These are phyloP conservation scores for Chauna torquata DNA, from an alignment of 2,113 vertebrate species.

Conservation along the genomic window DNA sequence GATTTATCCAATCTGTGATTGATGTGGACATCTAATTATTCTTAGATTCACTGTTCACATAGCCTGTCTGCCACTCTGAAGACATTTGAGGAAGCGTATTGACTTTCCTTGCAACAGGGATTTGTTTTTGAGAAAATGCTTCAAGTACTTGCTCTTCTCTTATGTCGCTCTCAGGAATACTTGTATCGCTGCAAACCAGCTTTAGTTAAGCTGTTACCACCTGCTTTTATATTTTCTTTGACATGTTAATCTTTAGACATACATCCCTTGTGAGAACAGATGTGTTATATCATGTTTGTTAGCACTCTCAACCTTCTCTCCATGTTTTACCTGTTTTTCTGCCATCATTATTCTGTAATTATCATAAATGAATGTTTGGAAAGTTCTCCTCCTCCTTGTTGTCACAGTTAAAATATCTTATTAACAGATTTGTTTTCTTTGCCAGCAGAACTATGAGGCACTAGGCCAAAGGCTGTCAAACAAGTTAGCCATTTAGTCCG, in stretches of 20 bases:
- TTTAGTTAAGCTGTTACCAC: constrained; percentile 77
- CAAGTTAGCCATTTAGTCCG: not conserved
- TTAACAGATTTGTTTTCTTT: constrained; percentile 67
- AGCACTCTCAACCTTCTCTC: constrained; percentile 68
- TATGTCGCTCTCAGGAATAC: constrained; percentile 76
- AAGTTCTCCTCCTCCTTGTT: constrained; percentile 69
- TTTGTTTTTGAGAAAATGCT: constrained; percentile 55
- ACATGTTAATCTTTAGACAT: constrained; percentile 76
- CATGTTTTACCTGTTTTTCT: constrained; percentile 64
- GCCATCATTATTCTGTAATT: constrained; percentile 67
- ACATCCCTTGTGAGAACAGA: constrained; percentile 76
- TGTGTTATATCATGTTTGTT: constrained; percentile 73
- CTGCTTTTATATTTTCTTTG: constrained; percentile 78
- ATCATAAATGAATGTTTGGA: constrained; percentile 66
- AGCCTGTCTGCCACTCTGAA: constrained; percentile 12
- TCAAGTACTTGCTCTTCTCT: constrained; percentile 66
- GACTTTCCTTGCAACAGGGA: constrained; percentile 53
- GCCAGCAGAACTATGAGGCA: constrained; percentile 59
- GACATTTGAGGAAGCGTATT: constrained; percentile 16
- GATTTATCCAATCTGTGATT: not conserved
- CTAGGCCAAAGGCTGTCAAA: constrained; percentile 66
- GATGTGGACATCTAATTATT: constrained; percentile 17
- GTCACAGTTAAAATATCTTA: constrained; percentile 63
- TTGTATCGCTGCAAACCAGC: constrained; percentile 61
- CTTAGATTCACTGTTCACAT: not conserved